A percentile compares a stretch with the other conserved stretches of the same genome.
Conservation (phyloP, 2,797 vertebrate genomes). For the Lagocephalus sceleratus region DNA sequence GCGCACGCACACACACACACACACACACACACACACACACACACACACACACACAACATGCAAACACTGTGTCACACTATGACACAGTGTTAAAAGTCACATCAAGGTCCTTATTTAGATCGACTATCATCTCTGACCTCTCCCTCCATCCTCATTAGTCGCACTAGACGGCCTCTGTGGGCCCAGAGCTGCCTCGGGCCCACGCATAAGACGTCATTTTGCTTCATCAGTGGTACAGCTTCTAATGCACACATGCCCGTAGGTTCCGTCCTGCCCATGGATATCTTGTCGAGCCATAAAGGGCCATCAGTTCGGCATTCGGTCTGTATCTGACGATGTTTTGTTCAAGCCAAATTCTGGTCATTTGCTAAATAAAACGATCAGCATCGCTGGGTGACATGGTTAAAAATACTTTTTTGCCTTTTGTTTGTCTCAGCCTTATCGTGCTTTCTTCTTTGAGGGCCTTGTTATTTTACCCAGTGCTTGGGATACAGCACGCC, state of each 20-base stretch:
- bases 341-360: conserved; percentile 41
- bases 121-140: conserved; percentile 73
- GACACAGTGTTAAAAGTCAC: conserved; percentile 71
- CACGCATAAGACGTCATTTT: conserved; percentile 68
- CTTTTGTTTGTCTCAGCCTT: too few species aligned
- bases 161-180: conserved; percentile 60
- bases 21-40: conserved; percentile 39
- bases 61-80: conserved; percentile 47
- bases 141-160: conserved; percentile 70
- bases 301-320: conserved; percentile 54
- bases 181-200: conserved; percentile 54
- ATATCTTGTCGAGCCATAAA: conserved; percentile 43
- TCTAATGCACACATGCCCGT: conserved; percentile 46
- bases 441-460: too few species aligned
- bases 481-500: too few species aligned
- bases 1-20: conserved; percentile 44
- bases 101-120: conserved; percentile 75
- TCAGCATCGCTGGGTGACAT: background rate
- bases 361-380: conserved; percentile 26
- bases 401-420: background rate
- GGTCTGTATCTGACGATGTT: conserved; percentile 26
- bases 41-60: conserved; percentile 42
- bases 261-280: conserved; percentile 31
- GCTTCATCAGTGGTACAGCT: conserved; percentile 60
- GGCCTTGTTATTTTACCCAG: too few species aligned